Conservation (phyloP, 2,113 vertebrate species). For the Microtus richardsoni region DNA sequence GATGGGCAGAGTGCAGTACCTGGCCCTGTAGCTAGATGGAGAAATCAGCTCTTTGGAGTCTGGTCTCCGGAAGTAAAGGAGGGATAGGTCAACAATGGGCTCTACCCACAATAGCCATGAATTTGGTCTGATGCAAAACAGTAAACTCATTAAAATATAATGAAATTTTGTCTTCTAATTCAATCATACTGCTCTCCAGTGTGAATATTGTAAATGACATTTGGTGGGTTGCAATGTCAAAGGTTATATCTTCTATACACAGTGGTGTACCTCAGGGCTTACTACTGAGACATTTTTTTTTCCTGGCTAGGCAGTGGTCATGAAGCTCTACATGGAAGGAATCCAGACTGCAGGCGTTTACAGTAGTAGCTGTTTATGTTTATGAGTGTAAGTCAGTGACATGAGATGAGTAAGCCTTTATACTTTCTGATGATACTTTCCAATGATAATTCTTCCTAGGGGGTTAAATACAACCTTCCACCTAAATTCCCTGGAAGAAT, state of each 20-base stretch:
- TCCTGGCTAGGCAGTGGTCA: background rate
- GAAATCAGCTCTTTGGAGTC: background rate
- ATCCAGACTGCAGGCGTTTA: background rate
- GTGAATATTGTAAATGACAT: background rate
- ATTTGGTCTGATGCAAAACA: background rate
- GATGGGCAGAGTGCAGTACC: background rate
- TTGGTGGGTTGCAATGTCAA: background rate
- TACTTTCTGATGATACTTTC: background rate
- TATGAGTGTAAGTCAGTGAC: background rate
- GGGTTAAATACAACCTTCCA: background rate
- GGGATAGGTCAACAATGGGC: background rate
- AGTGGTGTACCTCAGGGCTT: background rate
- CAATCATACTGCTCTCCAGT: background rate
- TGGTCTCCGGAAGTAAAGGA: background rate
- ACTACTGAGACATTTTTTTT: background rate
- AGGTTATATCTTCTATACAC: background rate
- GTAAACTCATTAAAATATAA: background rate
- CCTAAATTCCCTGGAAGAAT: constrained; percentile 24
- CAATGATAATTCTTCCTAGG: background rate
- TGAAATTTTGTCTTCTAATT: background rate
- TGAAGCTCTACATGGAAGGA: no score
- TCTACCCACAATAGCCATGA: background rate
- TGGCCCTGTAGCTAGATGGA: background rate
- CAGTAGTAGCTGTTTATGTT: background rate
- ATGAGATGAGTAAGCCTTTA: background rate